Evolutionary conservation across 2,797 vertebrate species (phyloP), one percentile per base, ranked within the genome.

Genomic region (Petrocephalus schoutedeni): DNA sequence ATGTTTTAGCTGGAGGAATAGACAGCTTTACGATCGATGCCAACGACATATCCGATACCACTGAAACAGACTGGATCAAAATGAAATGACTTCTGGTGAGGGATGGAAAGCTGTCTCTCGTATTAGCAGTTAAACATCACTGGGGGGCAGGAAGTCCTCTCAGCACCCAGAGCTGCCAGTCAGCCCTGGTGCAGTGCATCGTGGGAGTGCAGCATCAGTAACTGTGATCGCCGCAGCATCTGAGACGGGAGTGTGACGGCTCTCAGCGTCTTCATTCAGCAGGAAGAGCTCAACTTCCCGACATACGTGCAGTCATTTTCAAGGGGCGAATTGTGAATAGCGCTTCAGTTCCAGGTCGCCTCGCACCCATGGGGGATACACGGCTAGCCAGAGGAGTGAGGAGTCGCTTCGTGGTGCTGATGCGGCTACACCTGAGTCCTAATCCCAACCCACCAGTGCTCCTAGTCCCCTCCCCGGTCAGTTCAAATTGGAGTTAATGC

Each of bases 81-180:
- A 94, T 93, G 90, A 94, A 89, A 64, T 32, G 89, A 89, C 90
- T 92, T 94, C 89, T 93, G 90, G 91, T 82, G 90, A 91, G 93
- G 92, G 92, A 92, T 92, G 88, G 86, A 41, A 51, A 51, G 49
- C 41, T 59, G 54, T 85, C 16, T 64, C 14, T 58, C 49, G 61
- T 36, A 36, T 41, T 9, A 85, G 82, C 21, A 32, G 45, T 1
- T 59, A 67, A 58, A 64, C 19, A 32, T 41, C 36, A n/a, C 7
- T 23, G 85, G 57, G 64, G 28, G 84, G 14, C 12, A 14, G 85
- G 58, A 51, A 67, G 36, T 51, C 6, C 28, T 9, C n/a, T 64
- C 10, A 0, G 56, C 74, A 61, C 8, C 45, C 4, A 16, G 8
- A 32, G 58, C 71, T 21, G 82, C 82, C n/a, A 56, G 41, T 21